A percentile compares a stretch with the other conserved stretches of the same genome.
Evolutionary conservation across 2,797 vertebrate genomes (phyloP).

Genomic region (Scarus forsteni): DNA sequence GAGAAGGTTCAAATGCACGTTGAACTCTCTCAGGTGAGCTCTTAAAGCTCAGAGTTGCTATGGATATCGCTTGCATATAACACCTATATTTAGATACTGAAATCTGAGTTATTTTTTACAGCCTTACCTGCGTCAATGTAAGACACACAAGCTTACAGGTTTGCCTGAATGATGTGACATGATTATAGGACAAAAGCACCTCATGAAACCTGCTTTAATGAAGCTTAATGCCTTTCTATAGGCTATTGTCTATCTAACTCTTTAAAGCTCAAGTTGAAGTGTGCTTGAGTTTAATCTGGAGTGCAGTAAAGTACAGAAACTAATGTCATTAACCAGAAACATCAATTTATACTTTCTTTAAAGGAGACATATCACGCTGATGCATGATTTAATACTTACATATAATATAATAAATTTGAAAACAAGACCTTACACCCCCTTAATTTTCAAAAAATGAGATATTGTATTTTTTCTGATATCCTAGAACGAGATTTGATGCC

Average conservation of each 20-base stretch:
- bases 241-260: not conserved
- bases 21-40: slow-evolving; percentile 43
- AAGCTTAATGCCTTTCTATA: not conserved
- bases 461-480: too few species aligned
- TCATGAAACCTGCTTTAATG: not conserved
- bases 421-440: too few species aligned
- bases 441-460: too few species aligned
- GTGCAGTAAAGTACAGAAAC: not conserved
- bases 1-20: slow-evolving; percentile 14
- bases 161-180: not conserved
- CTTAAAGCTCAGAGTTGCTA: slow-evolving; percentile 64
- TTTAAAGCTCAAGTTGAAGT: not conserved
- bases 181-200: not conserved
- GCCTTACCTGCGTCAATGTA: slow-evolving; percentile 34
- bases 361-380: too few species aligned
- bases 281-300: not conserved
- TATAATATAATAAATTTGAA: too few species aligned
- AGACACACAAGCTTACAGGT: slow-evolving; percentile 6
- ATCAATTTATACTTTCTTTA: too few species aligned
- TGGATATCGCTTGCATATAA: slow-evolving; percentile 51
- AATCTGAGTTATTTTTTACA: slow-evolving; percentile 63
- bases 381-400: too few species aligned
- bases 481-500: too few species aligned
- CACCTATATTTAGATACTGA: slow-evolving; percentile 41
- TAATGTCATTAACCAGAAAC: too few species aligned